Percentiles rank a stretch among this genome's conserved stretches.
phyloP scores from a whole-genome alignment of 2,888 invertebrate species.

The Dascillus cervinus region DNA sequence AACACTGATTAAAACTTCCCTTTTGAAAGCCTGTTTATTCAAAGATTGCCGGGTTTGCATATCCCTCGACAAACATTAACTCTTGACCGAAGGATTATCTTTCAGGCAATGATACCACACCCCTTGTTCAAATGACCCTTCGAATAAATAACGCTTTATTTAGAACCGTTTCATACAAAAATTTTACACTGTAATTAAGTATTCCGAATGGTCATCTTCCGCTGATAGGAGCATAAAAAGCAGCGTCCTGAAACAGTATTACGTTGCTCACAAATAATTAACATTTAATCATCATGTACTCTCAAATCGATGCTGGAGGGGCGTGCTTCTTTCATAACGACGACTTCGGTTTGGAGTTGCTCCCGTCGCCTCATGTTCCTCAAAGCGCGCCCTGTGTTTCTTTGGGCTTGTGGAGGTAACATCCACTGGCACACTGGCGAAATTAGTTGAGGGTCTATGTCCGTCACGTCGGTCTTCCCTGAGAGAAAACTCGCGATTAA shows the following conservation, averaged over 20 bases:
- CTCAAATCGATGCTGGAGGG: neutral
- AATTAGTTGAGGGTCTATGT: constrained; percentile 51
- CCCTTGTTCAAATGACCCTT: no score
- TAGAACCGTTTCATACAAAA: no score
- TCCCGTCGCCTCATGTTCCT: constrained; percentile 6
- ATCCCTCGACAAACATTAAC: constrained; percentile 20
- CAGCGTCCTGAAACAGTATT: no score
- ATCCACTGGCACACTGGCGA: constrained; percentile 54
- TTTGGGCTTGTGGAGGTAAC: constrained; percentile 26
- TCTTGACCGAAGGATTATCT: no score
- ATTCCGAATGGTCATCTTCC: no score
- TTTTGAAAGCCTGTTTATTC: no score
- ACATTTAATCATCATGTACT: neutral
- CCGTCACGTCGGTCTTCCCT: constrained; percentile 44
- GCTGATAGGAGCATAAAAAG: no score
- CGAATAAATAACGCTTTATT: no score
- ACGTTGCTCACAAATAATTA: no score
- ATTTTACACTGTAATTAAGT: no score
- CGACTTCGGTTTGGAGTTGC: neutral
- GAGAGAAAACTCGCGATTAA: constrained; percentile 54
- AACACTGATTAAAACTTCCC: no score
- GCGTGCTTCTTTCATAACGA: neutral
- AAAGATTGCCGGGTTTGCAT: constrained; percentile 13
- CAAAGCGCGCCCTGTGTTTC: constrained; percentile 25
- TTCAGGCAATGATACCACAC: no score